Base-by-base conservation (phyloP, 1,140 invertebrate species). In the Myzus persicae region DNA sequence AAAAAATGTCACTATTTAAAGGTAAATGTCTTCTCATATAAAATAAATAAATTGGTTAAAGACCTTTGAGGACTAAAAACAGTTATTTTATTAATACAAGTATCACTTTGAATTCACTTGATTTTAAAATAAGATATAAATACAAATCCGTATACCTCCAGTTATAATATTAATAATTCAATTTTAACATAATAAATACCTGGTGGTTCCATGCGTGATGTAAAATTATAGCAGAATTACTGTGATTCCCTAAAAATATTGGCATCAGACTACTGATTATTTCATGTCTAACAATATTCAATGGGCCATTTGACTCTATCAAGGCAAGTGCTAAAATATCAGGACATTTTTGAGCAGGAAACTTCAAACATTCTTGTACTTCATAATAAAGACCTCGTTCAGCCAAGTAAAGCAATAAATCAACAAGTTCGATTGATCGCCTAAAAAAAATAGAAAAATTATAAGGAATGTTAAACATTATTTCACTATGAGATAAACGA, bases 151-250 rank as follows among this genome's bases (percentile, higher is more conserved):
- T 51, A 24, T 51, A 51, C 22, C 48, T 51, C 48, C 20, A 51
- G 6, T 1, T 59, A 3, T 59, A 11, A 59, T 31, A 31, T 31
- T 5, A 59, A 59, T 59, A 59, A 59, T 59, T n/a, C 11, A 11
- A n/a, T 67, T n/a, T 76, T n/a, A 76, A 18, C 6, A n/a, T 76
- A 22, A 76, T 36, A 76, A 48, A 38, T 94, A 95, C 94, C 94
- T 97, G 97, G 0, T 96, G 96, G 95, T 98, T 98, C 99, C 99
- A 99, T 1, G 98, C 98, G 95, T 98, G 97, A 95, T 99, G 98
- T 42, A 99, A 95, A 93, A 99, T 98, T n/a, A 98, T 98, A 94
- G 97, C 98, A 91, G 98, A 98, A 95, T 99, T 99, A 2, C 98
- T 98, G 96, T 99, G 98, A 96, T 99, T 99, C 24, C 97, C 97